Evolutionary conservation across 2,797 vertebrate species (phyloP).

Genomic region (Enteromius viviparus): DNA sequence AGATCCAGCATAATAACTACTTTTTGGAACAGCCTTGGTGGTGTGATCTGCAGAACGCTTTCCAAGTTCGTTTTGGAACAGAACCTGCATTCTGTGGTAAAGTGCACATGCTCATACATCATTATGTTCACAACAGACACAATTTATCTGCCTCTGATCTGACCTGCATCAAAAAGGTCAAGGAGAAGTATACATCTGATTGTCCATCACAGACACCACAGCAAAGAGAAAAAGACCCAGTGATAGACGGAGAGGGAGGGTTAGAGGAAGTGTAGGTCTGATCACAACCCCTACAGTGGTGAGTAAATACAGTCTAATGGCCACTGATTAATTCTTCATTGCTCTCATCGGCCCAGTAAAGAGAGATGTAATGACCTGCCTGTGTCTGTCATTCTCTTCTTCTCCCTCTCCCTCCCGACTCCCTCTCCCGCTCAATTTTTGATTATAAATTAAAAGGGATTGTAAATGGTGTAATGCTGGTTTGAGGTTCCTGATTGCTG

Average conservation of each 20-base stretch:
- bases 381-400: conserved; percentile 54
- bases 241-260: conserved; percentile 44
- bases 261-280: conserved; percentile 56
- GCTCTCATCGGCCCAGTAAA: conserved; percentile 95
- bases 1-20: not conserved
- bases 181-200: conserved; percentile 63
- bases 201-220: conserved; percentile 68
- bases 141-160: conserved; percentile 67
- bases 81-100: conserved; percentile 27
- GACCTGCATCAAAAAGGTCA: conserved; percentile 66
- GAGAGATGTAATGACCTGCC: conserved; percentile 95
- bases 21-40: not conserved
- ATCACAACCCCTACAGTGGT: conserved; percentile 78
- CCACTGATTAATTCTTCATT: conserved; percentile 99
- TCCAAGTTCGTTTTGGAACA: not conserved
- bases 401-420: conserved; percentile 59
- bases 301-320: conserved; percentile 99
- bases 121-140: not conserved
- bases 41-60: not conserved
- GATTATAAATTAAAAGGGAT: conserved; percentile 95
- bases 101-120: conserved; percentile 43
- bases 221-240: conserved; percentile 61
- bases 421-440: conserved; percentile 85
- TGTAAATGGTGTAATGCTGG: conserved; percentile 94
- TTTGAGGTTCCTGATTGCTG: conserved; percentile 97